Evolutionary conservation across 2,113 vertebrate genomes (phyloP).

Genomic region (Dolichotis patagonum): DNA sequence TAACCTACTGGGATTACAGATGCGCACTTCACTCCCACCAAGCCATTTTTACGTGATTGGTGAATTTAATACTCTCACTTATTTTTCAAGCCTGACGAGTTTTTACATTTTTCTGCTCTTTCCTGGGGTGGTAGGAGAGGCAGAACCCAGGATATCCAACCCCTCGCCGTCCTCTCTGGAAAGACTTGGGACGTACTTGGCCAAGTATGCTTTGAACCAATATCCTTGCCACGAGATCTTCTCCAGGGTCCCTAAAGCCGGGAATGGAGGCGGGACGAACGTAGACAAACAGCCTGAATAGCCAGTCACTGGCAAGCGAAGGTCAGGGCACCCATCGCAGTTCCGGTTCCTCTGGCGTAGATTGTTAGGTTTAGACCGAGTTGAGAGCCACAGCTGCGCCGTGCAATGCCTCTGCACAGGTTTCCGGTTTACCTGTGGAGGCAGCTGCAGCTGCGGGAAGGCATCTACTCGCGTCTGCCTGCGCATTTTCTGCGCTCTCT

Average conservation of each 20-base stretch:
- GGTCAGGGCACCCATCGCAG: rapidly evolving
- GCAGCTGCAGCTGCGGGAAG: conserved; percentile 88
- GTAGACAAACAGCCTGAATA: rapidly evolving
- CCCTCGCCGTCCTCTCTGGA: rapidly evolving
- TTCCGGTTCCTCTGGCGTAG: conserved; percentile 2
- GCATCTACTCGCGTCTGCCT: conserved; percentile 93
- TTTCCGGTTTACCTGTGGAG: conserved; percentile 91
- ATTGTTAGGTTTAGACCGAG: background rate
- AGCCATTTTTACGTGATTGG: conserved; percentile 49
- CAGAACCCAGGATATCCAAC: too few species aligned
- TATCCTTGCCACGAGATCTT: rapidly evolving
- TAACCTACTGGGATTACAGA: background rate
- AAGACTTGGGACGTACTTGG: background rate
- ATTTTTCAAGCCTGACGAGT: conserved; percentile 12
- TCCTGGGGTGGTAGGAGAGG: background rate
- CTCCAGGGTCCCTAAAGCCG: background rate
- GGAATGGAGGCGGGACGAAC: background rate
- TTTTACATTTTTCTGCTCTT: background rate
- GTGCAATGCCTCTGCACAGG: conserved; percentile 92
- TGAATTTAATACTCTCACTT: conserved; percentile 38
- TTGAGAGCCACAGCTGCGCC: background rate
- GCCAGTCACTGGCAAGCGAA: background rate
- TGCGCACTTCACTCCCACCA: too few species aligned
- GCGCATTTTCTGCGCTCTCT: conserved; percentile 90
- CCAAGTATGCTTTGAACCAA: background rate